Base-by-base conservation (phyloP, 2,797 vertebrate genomes). In the Setipinna tenuifilis region DNA sequence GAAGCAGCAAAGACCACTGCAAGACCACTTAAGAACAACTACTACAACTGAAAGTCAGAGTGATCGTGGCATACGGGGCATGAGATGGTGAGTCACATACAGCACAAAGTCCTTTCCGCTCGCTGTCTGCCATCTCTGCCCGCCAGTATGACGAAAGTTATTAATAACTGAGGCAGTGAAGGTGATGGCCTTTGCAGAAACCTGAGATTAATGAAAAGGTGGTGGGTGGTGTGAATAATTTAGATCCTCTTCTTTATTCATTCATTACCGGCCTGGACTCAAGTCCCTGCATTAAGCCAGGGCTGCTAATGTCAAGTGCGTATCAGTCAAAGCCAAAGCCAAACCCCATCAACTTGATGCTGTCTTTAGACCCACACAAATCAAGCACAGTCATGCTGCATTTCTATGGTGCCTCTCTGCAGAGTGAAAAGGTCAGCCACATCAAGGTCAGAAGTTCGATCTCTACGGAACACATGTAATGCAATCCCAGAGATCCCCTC, bases 161-260 rank as follows among this genome's bases (percentile, higher is more conserved):
- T 94, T 93, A 90, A 92, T 94, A 94, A 92, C 91, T 90, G 14
- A 61, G 54, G 57, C 85, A 89, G 90, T 86, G 86, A 91, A 92
- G 90, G 92, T 92, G 91, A 94, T 90, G 90, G 88, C 87, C 90
- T 91, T 91, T 90, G 88, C 31, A 87, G 87, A 89, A 92, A 87
- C 92, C 89, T 58, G 88, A 92, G 91, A 94, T 92, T 92, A 93
- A 95, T 94, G 91, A 94, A 94, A 93, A 93, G 91, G 91, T 93
- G 90, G 92, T 93, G 91, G 90, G 71, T 44, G 90, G 62, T 84
- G 88, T 95, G 91, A 95, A 95, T 95, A 93, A 95, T 95, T 95
- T 91, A 95, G 83, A n/a, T 86, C 83, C 85, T 93, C 89, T 87
- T 91, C 89, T 87, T 91, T 85, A 88, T 92, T 94, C 88, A 91